Evolutionary conservation across 2,888 invertebrate genomes (phyloP).

Genomic region (Eupithecia inturbata): DNA sequence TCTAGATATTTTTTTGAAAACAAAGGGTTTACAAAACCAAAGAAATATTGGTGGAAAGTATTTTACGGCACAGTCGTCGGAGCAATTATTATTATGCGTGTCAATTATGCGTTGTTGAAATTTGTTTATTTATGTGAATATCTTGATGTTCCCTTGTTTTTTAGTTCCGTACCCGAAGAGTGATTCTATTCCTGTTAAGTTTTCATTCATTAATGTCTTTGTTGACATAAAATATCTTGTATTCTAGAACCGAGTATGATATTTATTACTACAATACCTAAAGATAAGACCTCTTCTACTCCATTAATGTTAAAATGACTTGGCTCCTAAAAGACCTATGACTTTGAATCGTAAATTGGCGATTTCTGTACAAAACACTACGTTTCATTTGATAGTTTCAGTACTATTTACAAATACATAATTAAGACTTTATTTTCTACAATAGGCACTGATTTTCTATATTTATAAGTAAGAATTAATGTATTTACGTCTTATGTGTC

Average conservation of each 20-base stretch:
- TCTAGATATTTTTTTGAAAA: too few species aligned
- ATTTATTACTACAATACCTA: too few species aligned
- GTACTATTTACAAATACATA: not conserved
- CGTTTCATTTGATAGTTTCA: too few species aligned
- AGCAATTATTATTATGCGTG: not conserved
- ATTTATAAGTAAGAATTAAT: not conserved
- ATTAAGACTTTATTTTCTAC: not conserved
- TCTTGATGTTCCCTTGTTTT: too few species aligned
- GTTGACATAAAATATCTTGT: too few species aligned
- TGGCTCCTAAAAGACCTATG: not conserved
- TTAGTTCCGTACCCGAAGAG: too few species aligned
- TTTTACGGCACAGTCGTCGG: too few species aligned
- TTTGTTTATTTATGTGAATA: not conserved
- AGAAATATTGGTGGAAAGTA: too few species aligned
- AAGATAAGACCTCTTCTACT: not conserved
- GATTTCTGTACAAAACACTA: not conserved
- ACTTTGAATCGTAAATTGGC: not conserved
- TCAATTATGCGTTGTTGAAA: not conserved
- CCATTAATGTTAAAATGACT: not conserved
- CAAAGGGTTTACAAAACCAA: too few species aligned
- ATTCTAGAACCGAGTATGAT: too few species aligned
- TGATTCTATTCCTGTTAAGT: too few species aligned
- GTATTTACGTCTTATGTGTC: not conserved
- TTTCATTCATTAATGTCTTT: too few species aligned
- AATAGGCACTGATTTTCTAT: not conserved